phyloP scores from a whole-genome alignment of 92 coral and sea anemone genomes.

The Montipora capitata region DNA sequence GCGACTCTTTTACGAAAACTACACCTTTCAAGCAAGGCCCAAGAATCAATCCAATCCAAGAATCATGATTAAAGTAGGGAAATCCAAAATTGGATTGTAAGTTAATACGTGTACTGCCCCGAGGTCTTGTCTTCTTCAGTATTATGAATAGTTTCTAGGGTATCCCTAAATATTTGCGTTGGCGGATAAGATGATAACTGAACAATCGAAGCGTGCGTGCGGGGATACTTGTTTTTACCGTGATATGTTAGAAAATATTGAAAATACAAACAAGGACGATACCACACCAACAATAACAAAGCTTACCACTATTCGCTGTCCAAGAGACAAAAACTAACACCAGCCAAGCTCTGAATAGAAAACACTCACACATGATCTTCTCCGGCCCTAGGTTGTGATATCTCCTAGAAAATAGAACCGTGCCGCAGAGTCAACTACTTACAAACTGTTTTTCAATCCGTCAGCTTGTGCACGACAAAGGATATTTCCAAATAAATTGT shows the following conservation, averaged over 20 bases:
- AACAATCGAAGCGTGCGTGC: too few species aligned
- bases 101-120: too few species aligned
- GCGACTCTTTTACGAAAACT: too few species aligned
- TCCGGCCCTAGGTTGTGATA: neutral
- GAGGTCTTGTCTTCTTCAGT: too few species aligned
- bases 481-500: neutral
- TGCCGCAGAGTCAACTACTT: neutral
- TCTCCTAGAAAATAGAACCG: neutral
- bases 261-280: neutral
- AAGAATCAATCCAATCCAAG: too few species aligned
- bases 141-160: too few species aligned
- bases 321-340: neutral
- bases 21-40: too few species aligned
- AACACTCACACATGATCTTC: neutral
- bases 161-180: too few species aligned
- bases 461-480: neutral
- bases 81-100: too few species aligned
- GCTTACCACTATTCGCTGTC: conserved; percentile 24
- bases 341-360: neutral
- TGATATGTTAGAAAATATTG: neutral
- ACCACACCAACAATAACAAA: neutral
- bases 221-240: neutral
- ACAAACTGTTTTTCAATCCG: neutral
- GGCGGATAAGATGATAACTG: too few species aligned
- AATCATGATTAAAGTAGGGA: too few species aligned